phyloP scores from a whole-genome alignment of 37 sponge, comb jelly and placozoan species.

The Amphimedon queenslandica region DNA sequence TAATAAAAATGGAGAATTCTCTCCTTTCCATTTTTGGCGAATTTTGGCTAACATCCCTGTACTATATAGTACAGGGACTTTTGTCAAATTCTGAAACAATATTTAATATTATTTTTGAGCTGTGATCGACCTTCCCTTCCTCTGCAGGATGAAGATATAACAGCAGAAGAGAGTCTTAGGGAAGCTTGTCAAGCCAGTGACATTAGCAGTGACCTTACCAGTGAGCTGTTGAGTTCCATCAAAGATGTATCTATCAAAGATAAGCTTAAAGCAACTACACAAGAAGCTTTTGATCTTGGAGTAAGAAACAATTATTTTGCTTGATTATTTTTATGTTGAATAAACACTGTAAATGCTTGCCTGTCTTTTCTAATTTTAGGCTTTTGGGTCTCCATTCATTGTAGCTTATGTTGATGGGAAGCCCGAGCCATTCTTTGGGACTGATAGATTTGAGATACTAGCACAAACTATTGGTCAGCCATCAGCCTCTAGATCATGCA shows the following conservation, averaged over 20 bases:
- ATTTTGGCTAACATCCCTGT: too few relatives aligned
- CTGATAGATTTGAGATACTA: constrained; percentile 59
- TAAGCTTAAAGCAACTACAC: constrained; percentile 32
- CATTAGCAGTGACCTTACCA: constrained; percentile 1
- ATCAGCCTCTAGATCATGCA: background rate
- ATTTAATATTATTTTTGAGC: background rate
- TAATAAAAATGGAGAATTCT: too few relatives aligned
- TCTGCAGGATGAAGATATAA: constrained; percentile 43
- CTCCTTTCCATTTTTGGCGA: too few relatives aligned
- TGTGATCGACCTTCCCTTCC: background rate
- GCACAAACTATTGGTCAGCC: constrained; percentile 47
- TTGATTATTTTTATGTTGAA: constrained; percentile 2
- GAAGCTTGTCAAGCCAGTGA: constrained; percentile 33
- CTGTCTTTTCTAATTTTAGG: constrained; percentile 20
- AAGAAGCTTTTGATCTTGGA: constrained; percentile 69
- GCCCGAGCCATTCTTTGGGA: constrained; percentile 50
- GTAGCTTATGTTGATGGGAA: constrained; percentile 43
- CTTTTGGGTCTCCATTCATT: constrained; percentile 70
- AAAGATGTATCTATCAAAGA: constrained; percentile 29
- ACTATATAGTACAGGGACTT: too few relatives aligned
- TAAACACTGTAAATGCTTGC: background rate
- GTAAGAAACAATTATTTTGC: constrained; percentile 27
- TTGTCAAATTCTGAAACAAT: too few relatives aligned
- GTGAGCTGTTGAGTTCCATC: constrained; percentile 32
- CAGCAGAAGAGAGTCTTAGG: constrained; percentile 25